Evolutionary conservation across 2,888 invertebrate genomes (phyloP).

Genomic region (Chloroclystis v-ata): DNA sequence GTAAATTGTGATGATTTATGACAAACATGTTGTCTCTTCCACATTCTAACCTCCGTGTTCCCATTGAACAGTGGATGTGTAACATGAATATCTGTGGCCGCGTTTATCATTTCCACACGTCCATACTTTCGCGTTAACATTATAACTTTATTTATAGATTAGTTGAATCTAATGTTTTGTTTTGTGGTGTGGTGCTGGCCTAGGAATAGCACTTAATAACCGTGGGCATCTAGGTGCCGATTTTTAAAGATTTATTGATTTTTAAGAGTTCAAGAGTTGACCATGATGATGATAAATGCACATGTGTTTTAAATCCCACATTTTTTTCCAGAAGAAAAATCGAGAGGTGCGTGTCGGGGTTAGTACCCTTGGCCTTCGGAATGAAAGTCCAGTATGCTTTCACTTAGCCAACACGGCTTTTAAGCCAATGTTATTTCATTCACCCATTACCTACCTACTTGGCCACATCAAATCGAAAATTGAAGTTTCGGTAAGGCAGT

Average conservation of each 20-base stretch:
- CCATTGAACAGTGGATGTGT: slow-evolving; percentile 7
- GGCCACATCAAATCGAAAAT: slow-evolving; percentile 36
- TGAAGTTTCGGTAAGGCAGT: slow-evolving; percentile 45
- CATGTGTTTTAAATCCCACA: too few species aligned
- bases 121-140: neutral
- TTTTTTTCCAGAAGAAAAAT: too few species aligned
- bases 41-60: neutral
- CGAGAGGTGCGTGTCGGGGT: too few species aligned
- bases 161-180: neutral
- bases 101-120: slow-evolving; percentile 15
- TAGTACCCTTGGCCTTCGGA: too few species aligned
- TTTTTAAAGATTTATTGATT: too few species aligned
- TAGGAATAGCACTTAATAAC: too few species aligned
- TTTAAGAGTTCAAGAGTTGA: too few species aligned
- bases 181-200: too few species aligned
- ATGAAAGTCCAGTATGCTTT: neutral
- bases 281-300: too few species aligned
- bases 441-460: slow-evolving; percentile 2
- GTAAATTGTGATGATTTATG: too few species aligned
- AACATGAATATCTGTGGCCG: slow-evolving; percentile 10
- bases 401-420: too few species aligned
- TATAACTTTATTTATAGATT: slow-evolving; percentile 1
- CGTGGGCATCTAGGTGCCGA: too few species aligned
- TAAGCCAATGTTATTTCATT: neutral
- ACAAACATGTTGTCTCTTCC: slow-evolving; percentile 2